Evolutionary conservation across 2,113 vertebrate genomes (phyloP).

Genomic region (Heloderma charlesbogerti): DNA sequence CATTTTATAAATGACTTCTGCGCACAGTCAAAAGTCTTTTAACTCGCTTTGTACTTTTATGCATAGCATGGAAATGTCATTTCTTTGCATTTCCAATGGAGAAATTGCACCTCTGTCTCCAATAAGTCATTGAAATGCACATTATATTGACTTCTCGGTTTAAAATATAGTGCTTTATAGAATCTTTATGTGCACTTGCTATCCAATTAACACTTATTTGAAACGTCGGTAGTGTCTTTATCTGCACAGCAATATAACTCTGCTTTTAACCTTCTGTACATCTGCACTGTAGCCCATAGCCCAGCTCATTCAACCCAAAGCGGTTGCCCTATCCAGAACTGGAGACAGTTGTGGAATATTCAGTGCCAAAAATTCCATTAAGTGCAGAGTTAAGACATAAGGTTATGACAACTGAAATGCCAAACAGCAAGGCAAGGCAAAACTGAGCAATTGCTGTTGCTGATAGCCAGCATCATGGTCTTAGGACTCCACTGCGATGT

Average conservation of each 20-base stretch:
- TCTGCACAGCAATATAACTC: constrained; percentile 11
- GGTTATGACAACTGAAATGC: constrained; percentile 23
- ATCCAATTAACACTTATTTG: constrained; percentile 28
- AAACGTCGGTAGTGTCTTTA: constrained; percentile 7
- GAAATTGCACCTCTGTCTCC: constrained; percentile 13
- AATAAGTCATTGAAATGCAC: constrained; percentile 20
- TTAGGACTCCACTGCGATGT: neutral
- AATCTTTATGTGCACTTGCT: constrained; percentile 32
- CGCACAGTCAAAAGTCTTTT: constrained; percentile 16
- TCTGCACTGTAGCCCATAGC: neutral
- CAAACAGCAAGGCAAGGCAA: constrained; percentile 3
- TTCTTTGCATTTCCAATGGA: constrained; percentile 6
- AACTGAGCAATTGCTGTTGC: neutral
- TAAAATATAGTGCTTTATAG: constrained; percentile 27
- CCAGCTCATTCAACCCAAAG: constrained; percentile 23
- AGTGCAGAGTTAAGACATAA: neutral
- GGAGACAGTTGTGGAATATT: neutral
- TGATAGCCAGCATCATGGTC: too few relatives aligned
- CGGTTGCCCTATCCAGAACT: neutral
- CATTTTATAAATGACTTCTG: constrained; percentile 14
- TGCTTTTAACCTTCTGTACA: constrained; percentile 46
- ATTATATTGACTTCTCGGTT: constrained; percentile 24
- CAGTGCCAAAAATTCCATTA: constrained; percentile 26
- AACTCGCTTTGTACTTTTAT: constrained; percentile 15
- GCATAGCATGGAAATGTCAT: constrained; percentile 15